These are phyloP conservation scores for Diadophis punctatus DNA, from an alignment of 2,113 vertebrate genomes.

Conservation along the genomic window DNA sequence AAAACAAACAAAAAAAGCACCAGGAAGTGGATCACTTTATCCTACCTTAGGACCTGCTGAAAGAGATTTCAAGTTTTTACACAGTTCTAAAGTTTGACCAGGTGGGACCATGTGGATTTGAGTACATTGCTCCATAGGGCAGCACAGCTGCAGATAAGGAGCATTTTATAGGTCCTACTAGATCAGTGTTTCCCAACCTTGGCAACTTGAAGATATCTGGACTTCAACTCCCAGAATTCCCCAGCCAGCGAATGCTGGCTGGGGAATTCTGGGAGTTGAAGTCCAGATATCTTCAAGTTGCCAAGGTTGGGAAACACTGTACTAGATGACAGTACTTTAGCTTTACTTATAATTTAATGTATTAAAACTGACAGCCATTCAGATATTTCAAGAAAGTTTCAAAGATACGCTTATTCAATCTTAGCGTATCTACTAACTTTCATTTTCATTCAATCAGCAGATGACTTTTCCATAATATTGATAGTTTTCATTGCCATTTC, in stretches of 20 bases:
- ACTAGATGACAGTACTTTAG: neutral
- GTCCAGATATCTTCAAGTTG: too few species aligned
- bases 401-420: neutral
- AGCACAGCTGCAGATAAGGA: neutral
- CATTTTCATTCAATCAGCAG: neutral
- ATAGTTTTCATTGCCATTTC: neutral
- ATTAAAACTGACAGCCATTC: neutral
- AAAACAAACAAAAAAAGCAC: neutral
- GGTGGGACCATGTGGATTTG: neutral
- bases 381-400: neutral
- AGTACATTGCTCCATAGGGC: neutral
- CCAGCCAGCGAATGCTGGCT: too few species aligned
- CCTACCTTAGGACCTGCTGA: neutral
- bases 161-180: neutral
- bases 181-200: too few species aligned
- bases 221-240: too few species aligned
- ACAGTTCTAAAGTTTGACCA: neutral
- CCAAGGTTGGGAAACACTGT: too few species aligned
- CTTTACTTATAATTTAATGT: neutral
- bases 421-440: neutral
- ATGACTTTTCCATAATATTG: neutral
- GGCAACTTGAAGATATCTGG: too few species aligned
- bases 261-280: too few species aligned
- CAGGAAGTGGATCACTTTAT: neutral
- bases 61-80: neutral